Evolutionary conservation across 2,113 vertebrate genomes (phyloP), one percentile per base, ranked within the genome.

Genomic region (Phalacrocorax carbo): DNA sequence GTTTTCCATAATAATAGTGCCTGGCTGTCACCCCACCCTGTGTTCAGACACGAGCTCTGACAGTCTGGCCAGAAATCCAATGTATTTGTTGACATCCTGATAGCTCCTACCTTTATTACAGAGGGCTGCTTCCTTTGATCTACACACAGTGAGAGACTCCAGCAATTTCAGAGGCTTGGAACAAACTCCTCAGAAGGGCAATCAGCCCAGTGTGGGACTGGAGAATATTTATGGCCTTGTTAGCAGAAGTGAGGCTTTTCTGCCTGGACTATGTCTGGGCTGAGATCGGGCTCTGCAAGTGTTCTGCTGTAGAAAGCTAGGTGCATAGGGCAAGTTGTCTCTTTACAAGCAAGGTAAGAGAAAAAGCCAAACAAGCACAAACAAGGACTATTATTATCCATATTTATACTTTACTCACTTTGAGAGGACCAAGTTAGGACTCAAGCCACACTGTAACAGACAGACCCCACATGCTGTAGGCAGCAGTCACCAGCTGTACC

Each of bases 401-500:
- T 54, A 27, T 38, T 78, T 49, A 42, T 18, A 29, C 34, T 11
- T 46, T 22, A 6, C 26, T 84, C 13, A 4, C 15, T 66, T 32
- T 44, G 44, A 5, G 15, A 54, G 7, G 55, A 70, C 10, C 18
- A 80, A 48, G 14, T 5, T 11, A 25, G 34, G 54, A 16, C 29
- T 38, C 4, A 2, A 15, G 17, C 26, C 17, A 40, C 9, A 0
- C 0, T 54, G 15, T 15, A 32, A 32, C 46, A 84, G 5, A 52
- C 48, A 81, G 18, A 60, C 17, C 2, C 20, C 38, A 25, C 1
- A 0, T 15, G 5, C 34, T 62, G 17, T 15, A 5, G 15, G 58
- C 29, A 68, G 17, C 62, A 73, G 61, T 11, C 26, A n/a, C 21
- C 42, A 71, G 51, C 27, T 29, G 36, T 26, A n/a, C 32, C 44